phyloP scores from a whole-genome alignment of 2,797 vertebrate genomes.

The Cyclopterus lumpus region DNA sequence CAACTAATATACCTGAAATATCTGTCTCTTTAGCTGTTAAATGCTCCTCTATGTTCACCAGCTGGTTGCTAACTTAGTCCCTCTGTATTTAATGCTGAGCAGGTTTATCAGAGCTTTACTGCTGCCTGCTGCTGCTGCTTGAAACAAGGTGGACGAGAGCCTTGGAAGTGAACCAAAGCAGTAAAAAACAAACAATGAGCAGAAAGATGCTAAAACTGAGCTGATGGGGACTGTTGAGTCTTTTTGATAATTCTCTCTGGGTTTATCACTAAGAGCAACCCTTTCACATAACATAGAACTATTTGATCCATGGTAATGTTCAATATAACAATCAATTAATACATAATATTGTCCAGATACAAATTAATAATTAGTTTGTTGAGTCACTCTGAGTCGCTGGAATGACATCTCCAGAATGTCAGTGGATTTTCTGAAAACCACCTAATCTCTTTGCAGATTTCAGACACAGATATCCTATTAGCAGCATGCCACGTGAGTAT shows the following conservation, averaged over 20 bases:
- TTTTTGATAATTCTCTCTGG: background rate
- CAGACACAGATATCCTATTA: constrained; percentile 64
- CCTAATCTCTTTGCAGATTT: constrained; percentile 53
- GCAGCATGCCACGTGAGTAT: constrained; percentile 46
- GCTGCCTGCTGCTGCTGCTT: background rate
- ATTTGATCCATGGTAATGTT: background rate
- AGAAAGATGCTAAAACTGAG: background rate
- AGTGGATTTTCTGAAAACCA: constrained; percentile 53
- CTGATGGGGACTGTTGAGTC: background rate
- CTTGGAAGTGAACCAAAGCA: background rate
- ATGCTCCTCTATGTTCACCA: background rate
- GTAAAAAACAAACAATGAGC: background rate
- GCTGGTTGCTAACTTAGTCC: background rate
- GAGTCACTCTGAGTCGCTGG: constrained; percentile 31
- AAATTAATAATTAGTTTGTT: constrained; percentile 26
- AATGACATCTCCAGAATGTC: constrained; percentile 45
- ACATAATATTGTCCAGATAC: background rate
- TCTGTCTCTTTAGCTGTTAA: background rate
- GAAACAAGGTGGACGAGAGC: background rate
- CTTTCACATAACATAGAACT: background rate
- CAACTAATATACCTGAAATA: background rate
- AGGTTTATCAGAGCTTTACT: background rate
- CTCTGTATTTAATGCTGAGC: background rate
- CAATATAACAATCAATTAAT: background rate
- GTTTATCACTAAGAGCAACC: background rate